Percentiles rank a stretch among this genome's conserved stretches.
These are phyloP conservation scores for Cladopsammia gracilis DNA, from an alignment of 64 coral and sea anemone species.

Conservation along the genomic window DNA sequence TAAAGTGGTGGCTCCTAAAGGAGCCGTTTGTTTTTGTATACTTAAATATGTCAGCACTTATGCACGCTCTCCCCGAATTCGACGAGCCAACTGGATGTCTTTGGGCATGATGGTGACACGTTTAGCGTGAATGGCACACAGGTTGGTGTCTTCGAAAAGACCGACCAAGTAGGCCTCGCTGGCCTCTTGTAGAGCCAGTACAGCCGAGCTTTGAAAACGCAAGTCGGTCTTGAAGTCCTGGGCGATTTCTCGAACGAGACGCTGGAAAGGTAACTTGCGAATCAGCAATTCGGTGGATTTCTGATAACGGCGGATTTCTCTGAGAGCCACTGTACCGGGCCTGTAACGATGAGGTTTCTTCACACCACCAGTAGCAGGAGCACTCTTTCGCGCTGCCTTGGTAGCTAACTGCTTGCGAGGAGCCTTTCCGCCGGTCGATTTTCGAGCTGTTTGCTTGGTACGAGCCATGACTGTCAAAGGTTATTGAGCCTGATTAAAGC, in stretches of 20 bases:
- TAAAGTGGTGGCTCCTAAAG: too few species aligned
- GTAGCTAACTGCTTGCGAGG: not conserved
- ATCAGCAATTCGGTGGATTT: slow-evolving; percentile 93
- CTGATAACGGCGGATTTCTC: slow-evolving; percentile 96
- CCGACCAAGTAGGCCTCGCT: slow-evolving; percentile 81
- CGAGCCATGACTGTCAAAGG: not conserved
- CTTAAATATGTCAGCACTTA: not conserved
- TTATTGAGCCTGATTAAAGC: not conserved
- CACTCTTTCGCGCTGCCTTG: slow-evolving; percentile 7
- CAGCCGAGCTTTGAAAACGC: slow-evolving; percentile 89
- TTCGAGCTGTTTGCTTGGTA: slow-evolving; percentile 14
- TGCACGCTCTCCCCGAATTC: not conserved
- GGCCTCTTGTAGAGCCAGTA: slow-evolving; percentile 91
- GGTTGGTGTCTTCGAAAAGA: not conserved
- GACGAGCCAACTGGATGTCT: not conserved
- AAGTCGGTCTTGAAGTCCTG: slow-evolving; percentile 94
- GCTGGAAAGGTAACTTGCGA: slow-evolving; percentile 92
- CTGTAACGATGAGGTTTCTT: slow-evolving; percentile 95
- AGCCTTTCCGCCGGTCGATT: slow-evolving; percentile 17
- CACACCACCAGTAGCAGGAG: slow-evolving; percentile 2
- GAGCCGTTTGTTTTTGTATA: not conserved
- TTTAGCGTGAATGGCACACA: not conserved
- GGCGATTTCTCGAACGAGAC: slow-evolving; percentile 93
- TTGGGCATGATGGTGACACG: not conserved
- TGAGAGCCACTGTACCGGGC: slow-evolving; percentile 94